Evolutionary conservation across 2,888 invertebrate species (phyloP).

Genomic region (Lissocephala sabroskyi): DNA sequence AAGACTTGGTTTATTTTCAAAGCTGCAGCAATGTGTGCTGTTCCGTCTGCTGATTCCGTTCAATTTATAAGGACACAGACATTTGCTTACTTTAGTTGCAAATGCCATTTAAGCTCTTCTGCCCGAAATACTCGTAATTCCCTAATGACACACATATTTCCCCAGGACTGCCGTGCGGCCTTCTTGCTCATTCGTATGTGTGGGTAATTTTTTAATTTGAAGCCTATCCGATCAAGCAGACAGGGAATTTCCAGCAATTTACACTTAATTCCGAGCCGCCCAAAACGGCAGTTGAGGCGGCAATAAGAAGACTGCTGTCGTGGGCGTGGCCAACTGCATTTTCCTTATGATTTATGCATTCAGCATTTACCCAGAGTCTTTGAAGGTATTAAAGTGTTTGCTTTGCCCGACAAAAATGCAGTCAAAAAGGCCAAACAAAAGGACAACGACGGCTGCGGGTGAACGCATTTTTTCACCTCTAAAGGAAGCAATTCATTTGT

Average conservation of each 20-base stretch:
- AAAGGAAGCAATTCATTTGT: conserved; percentile 63
- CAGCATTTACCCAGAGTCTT: no score
- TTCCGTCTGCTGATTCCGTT: conserved; percentile 47
- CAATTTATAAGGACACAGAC: conserved; percentile 42
- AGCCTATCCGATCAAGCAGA: not conserved
- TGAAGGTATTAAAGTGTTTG: no score
- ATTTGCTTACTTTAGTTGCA: conserved; percentile 51
- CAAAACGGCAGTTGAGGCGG: no score
- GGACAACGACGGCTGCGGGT: no score
- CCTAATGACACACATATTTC: conserved; percentile 52
- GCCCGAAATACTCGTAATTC: conserved; percentile 30
- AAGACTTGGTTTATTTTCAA: no score
- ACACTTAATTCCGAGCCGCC: no score
- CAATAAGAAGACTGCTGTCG: no score
- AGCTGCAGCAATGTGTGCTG: conserved; percentile 15
- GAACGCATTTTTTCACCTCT: conserved; percentile 21
- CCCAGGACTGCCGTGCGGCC: conserved; percentile 5
- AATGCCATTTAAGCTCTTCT: conserved; percentile 53
- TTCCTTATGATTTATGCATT: no score
- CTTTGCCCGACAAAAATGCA: conserved; percentile 61
- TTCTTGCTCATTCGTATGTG: not conserved
- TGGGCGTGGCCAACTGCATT: no score
- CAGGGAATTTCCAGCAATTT: not conserved
- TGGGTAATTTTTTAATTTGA: no score
- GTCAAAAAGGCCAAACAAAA: conserved; percentile 54